These are phyloP conservation scores for Drosophila nr. medialis DNA, from an alignment of 2,888 invertebrate genomes.

Conservation along the genomic window DNA sequence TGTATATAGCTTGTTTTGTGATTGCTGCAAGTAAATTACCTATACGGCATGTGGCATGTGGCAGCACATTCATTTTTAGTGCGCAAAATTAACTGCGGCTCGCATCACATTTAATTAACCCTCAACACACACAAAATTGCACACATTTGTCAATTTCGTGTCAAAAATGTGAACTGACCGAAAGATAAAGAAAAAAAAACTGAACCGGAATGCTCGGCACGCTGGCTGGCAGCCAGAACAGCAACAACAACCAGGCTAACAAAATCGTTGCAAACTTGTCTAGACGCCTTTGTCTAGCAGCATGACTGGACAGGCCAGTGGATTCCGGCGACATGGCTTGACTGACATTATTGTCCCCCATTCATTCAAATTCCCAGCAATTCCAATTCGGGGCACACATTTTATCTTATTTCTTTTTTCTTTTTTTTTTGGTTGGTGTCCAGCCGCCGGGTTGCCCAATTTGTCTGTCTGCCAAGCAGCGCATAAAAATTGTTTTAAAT, in stretches of 20 bases:
- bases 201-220: constrained; percentile 50
- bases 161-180: constrained; percentile 62
- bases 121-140: constrained; percentile 47
- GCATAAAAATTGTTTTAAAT: constrained; percentile 73
- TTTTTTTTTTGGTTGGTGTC: constrained; percentile 6
- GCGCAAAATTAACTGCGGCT: constrained; percentile 64
- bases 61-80: constrained; percentile 40
- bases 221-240: constrained; percentile 20
- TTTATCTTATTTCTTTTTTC: neutral
- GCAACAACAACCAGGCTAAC: constrained; percentile 41
- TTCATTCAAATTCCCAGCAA: constrained; percentile 52
- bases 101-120: constrained; percentile 71
- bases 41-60: constrained; percentile 54
- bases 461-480: constrained; percentile 52
- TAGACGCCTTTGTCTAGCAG: constrained; percentile 72
- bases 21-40: constrained; percentile 67
- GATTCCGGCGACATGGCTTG: constrained; percentile 24
- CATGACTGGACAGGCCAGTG: constrained; percentile 23
- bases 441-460: constrained; percentile 37
- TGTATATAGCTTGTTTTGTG: constrained; percentile 3
- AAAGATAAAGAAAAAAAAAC: constrained; percentile 19
- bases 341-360: constrained; percentile 62
- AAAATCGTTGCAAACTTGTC: constrained; percentile 73
- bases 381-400: neutral
- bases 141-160: constrained; percentile 69